Base-by-base conservation (phyloP, 2,888 invertebrate species). In the Eudemis profundana region DNA sequence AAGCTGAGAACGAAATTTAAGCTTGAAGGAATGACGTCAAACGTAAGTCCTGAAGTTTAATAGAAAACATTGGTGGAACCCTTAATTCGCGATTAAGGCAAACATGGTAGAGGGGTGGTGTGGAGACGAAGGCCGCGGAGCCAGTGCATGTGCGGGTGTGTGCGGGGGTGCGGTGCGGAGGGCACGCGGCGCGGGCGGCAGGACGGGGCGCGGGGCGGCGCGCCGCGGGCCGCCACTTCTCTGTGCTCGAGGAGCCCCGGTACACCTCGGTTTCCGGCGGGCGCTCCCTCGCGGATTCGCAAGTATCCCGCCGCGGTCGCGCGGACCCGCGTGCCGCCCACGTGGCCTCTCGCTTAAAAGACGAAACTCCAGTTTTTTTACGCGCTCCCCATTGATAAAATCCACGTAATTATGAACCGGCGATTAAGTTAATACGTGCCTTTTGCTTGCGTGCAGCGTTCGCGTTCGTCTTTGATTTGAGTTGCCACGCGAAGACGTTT, bases 51-150 rank as follows among this genome's bases (percentile, higher is more conserved):
- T 85, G 84, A 51, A 88, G 86, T 87, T 86, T 84, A 86, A 85
- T 85, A 85, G 89, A 89, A 89, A 90, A 90, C 89, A 89, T 90
- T 89, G 86, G 85, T 85, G 75, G 86, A 86, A 85, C 86, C 85
- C 88, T 90, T 91, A 90, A 90, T 90, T 91, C 85, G 89, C 89
- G 90, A 90, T 91, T 90, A 90, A 90, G 87, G 88, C 90, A 89
- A 91, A 89, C 88, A 90, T 88, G 88, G 90, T 88, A 85, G 89
- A 85, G 87, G 87, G 88, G 89, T 84, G 87, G 88, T 82, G 86
- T 84, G 89, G 90, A 90, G 87, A 85, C 86, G 88, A 83, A 85
- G 90, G 85, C 85, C 85, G 84, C 85, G 86, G 86, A 87, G 82
- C 74, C 79, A 83, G 89, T 88, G 89, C 89, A 89, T 87, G 86